phyloP scores from a whole-genome alignment of 1,140 invertebrate species.

The Pomacea maculata region DNA sequence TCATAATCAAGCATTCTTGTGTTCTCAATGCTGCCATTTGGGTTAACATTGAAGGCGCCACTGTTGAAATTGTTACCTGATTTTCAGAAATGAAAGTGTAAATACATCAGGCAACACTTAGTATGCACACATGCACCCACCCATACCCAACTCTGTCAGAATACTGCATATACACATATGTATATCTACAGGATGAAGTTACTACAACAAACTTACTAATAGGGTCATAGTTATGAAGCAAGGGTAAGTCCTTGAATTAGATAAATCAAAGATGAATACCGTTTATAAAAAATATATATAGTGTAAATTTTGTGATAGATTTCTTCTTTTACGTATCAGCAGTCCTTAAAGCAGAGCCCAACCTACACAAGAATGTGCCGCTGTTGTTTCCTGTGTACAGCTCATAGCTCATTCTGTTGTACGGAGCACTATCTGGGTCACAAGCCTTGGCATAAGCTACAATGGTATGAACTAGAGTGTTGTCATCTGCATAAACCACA shows the following conservation, averaged over 20 bases:
- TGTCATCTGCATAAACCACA: conserved; percentile 12
- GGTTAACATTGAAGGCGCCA: conserved; percentile 6
- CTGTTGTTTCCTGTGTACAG: conserved; percentile 15
- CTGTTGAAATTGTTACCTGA: conserved; percentile 14
- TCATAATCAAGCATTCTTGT: conserved; percentile 36
- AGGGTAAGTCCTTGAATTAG: too few species aligned
- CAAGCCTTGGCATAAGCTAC: conserved; percentile 28
- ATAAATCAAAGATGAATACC: too few species aligned
- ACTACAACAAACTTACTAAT: background rate
- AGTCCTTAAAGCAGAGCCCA: background rate
- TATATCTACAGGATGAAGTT: background rate
- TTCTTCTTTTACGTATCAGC: too few species aligned
- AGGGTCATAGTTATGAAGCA: too few species aligned
- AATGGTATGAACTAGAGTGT: background rate
- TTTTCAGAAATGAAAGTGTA: background rate
- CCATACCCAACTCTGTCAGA: too few species aligned
- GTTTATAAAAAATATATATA: too few species aligned
- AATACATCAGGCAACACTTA: too few species aligned
- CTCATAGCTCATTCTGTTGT: conserved; percentile 10
- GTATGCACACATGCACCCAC: too few species aligned
- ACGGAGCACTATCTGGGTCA: conserved; percentile 26
- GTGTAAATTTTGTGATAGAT: too few species aligned
- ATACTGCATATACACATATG: background rate
- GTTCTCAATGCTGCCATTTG: conserved; percentile 27
- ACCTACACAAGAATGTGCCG: conserved; percentile 17